These are phyloP conservation scores for Macrotus californicus DNA, from an alignment of 2,113 vertebrate species.

Conservation along the genomic window DNA sequence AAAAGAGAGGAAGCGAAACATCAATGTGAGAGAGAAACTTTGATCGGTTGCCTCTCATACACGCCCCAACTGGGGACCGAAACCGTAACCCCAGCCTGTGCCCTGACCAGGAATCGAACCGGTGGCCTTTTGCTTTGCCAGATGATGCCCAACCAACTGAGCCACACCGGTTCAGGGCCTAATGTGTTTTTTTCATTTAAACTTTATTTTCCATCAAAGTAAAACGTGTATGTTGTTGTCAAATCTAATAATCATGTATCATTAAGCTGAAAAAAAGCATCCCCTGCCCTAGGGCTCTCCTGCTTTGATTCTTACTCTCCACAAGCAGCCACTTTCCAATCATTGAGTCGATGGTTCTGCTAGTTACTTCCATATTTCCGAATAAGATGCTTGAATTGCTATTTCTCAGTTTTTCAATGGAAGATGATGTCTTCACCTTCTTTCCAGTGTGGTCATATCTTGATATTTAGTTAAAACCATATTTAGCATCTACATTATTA, in stretches of 20 bases:
- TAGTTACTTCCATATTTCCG: background rate
- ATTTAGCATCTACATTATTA: background rate
- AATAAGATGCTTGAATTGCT: background rate
- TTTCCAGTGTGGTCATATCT: background rate
- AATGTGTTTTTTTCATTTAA: background rate
- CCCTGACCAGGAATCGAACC: too few relatives aligned
- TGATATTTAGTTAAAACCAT: background rate
- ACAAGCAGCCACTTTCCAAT: background rate
- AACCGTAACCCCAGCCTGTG: too few relatives aligned
- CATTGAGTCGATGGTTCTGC: background rate
- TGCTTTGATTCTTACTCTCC: background rate
- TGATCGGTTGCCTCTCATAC: too few relatives aligned
- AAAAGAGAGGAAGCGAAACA: too few relatives aligned
- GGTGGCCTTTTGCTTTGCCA: too few relatives aligned
- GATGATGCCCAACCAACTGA: too few relatives aligned
- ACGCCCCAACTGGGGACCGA: too few relatives aligned
- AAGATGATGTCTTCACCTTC: background rate
- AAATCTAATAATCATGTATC: background rate
- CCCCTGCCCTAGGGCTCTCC: background rate
- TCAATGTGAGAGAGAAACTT: too few relatives aligned
- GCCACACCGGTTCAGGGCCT: too few relatives aligned
- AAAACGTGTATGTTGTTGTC: background rate
- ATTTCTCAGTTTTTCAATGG: background rate
- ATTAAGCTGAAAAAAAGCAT: background rate
- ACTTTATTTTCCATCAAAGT: background rate